These are phyloP conservation scores for Nematolebias whitei DNA, from an alignment of 2,113 vertebrate genomes.

Conservation along the genomic window DNA sequence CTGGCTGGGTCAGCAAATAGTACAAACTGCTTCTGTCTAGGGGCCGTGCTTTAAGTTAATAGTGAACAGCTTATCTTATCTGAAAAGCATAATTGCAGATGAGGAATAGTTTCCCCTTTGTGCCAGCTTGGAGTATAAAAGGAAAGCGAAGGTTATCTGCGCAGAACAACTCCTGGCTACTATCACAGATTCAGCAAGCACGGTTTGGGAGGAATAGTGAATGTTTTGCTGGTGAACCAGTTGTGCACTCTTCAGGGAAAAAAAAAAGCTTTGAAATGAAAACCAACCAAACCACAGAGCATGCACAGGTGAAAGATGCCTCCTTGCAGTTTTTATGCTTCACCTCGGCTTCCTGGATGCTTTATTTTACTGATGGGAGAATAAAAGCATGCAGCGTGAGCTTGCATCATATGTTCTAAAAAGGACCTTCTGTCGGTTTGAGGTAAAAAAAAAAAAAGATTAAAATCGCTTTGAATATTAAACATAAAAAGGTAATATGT, in stretches of 20 bases:
- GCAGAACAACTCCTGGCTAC: slow-evolving; percentile 51
- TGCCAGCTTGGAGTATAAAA: slow-evolving; percentile 57
- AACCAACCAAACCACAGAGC: slow-evolving; percentile 18
- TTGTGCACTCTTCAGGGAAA: slow-evolving; percentile 25
- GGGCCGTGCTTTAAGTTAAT: slow-evolving; percentile 69
- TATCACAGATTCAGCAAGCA: slow-evolving; percentile 41
- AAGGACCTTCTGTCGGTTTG: slow-evolving; percentile 26
- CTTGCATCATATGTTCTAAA: slow-evolving; percentile 40
- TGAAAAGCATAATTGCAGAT: slow-evolving; percentile 73
- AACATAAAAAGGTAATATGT: background rate
- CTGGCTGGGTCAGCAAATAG: slow-evolving; percentile 76
- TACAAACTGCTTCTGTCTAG: slow-evolving; percentile 62
- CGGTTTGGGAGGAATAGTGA: slow-evolving; percentile 23
- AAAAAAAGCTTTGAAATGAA: slow-evolving; percentile 44
- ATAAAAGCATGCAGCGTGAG: slow-evolving; percentile 4
- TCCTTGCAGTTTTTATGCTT: slow-evolving; percentile 45
- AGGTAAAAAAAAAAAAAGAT: slow-evolving; percentile 38
- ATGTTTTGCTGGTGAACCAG: slow-evolving; percentile 33
- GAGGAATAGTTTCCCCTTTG: slow-evolving; percentile 64
- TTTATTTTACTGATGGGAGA: slow-evolving; percentile 17
- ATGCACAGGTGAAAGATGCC: slow-evolving; percentile 43
- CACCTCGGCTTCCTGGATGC: slow-evolving; percentile 24
- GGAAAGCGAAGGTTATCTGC: slow-evolving; percentile 65
- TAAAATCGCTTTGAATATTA: slow-evolving; percentile 22
- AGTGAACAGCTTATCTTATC: slow-evolving; percentile 77